phyloP scores from a whole-genome alignment of 2,888 invertebrate species.

The Melanargia galathea region DNA sequence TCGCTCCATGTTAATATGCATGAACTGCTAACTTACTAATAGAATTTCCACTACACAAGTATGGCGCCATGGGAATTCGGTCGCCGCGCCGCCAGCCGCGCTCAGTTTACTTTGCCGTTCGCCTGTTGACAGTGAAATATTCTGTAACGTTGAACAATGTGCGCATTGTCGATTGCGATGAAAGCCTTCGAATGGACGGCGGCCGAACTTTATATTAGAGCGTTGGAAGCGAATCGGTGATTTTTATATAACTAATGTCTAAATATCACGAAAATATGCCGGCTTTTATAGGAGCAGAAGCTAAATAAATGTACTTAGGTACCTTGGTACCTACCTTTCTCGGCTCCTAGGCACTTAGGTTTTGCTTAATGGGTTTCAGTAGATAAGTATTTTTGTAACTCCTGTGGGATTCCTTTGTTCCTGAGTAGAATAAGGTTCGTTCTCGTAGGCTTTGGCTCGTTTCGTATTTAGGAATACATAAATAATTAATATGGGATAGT shows the following conservation, averaged over 20 bases:
- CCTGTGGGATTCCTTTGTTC: too few relatives aligned
- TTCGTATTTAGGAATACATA: too few relatives aligned
- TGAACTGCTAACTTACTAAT: conserved; percentile 68
- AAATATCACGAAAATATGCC: background rate
- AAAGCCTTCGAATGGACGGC: conserved; percentile 40
- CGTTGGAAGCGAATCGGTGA: too few relatives aligned
- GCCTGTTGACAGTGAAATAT: conserved; percentile 44
- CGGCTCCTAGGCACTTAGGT: too few relatives aligned
- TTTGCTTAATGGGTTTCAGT: too few relatives aligned
- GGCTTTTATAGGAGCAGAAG: background rate
- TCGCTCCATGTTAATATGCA: conserved; percentile 62
- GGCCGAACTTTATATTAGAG: background rate
- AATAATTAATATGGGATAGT: too few relatives aligned
- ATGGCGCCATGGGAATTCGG: conserved; percentile 45
- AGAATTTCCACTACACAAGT: conserved; percentile 59
- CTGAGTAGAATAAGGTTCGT: too few relatives aligned
- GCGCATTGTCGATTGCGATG: conserved; percentile 42
- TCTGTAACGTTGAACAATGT: conserved; percentile 42
- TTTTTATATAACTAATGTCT: too few relatives aligned
- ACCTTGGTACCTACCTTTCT: too few relatives aligned
- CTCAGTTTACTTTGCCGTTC: conserved; percentile 46
- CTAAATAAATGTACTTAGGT: too few relatives aligned
- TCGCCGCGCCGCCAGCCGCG: conserved; percentile 38
- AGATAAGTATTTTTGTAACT: too few relatives aligned
- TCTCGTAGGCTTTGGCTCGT: too few relatives aligned